Percentiles rank a stretch among this genome's conserved stretches.
Evolutionary conservation across 2,888 invertebrate species (phyloP).

Genomic region (Zeuzera pyrina): DNA sequence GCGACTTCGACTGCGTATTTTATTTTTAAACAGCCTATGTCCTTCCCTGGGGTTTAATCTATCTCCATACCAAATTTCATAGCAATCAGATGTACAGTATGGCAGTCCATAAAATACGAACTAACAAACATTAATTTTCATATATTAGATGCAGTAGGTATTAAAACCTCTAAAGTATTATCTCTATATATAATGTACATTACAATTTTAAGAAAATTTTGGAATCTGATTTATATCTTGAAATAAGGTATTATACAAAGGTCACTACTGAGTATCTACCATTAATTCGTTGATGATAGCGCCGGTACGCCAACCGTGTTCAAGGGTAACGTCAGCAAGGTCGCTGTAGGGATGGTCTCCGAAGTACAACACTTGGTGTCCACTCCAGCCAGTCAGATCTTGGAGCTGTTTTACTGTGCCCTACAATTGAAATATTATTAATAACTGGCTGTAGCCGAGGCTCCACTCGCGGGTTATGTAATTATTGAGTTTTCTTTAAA

Average conservation of each 20-base stretch:
- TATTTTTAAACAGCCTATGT: no score
- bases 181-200: neutral
- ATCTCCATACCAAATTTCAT: neutral
- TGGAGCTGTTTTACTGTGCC: constrained; percentile 94
- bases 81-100: no score
- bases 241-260: neutral
- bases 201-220: no score
- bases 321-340: constrained; percentile 94
- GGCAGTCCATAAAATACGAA: no score
- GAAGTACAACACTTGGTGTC: constrained; percentile 95
- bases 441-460: no score
- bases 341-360: constrained; percentile 99
- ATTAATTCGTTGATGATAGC: constrained; percentile 96
- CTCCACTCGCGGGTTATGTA: no score
- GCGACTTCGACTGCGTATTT: no score
- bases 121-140: no score
- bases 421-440: no score
- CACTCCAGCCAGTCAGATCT: constrained; percentile 93
- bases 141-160: neutral
- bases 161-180: neutral
- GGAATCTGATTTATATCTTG: no score
- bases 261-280: constrained; percentile 66
- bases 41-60: no score
- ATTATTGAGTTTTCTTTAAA: no score
- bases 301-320: constrained; percentile 98